Evolutionary conservation across 2,888 invertebrate genomes (phyloP).

Genomic region (Polymixis flavicincta): DNA sequence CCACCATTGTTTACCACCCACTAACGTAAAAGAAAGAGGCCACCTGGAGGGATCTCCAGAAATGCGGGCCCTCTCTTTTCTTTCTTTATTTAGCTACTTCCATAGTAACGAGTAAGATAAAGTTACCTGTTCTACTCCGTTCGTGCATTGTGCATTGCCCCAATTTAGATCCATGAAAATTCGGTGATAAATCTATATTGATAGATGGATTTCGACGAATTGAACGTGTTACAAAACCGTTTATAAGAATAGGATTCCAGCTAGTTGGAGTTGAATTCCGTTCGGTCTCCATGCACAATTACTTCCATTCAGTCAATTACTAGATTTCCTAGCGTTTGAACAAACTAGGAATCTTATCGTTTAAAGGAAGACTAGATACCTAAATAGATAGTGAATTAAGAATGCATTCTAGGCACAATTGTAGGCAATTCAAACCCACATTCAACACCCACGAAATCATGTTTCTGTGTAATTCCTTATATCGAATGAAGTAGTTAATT

Average conservation of each 20-base stretch:
- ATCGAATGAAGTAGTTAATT: constrained; percentile 44
- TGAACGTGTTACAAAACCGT: constrained; percentile 23
- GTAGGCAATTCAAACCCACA: constrained; percentile 49
- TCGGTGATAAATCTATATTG: constrained; percentile 45
- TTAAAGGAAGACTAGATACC: constrained; percentile 24
- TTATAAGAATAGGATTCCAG: constrained; percentile 16
- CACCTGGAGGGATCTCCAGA: too few relatives aligned
- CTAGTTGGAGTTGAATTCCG: not conserved
- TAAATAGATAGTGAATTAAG: constrained; percentile 46
- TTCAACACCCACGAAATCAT: constrained; percentile 35
- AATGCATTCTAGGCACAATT: constrained; percentile 44
- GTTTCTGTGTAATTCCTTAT: constrained; percentile 44
- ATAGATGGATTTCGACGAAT: constrained; percentile 37
- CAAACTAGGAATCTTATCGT: not conserved
- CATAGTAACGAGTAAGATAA: not conserved
- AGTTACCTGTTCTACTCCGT: not conserved
- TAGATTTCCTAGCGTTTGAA: not conserved
- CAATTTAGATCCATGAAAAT: constrained; percentile 28
- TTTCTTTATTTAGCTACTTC: too few relatives aligned
- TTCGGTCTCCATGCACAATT: not conserved
- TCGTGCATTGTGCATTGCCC: constrained; percentile 15
- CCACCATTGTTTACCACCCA: too few relatives aligned
- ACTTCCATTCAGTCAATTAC: not conserved
- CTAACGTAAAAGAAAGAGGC: too few relatives aligned
- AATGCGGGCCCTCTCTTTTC: too few relatives aligned